A percentile compares a stretch with the other conserved stretches of the same genome.
phyloP scores from a whole-genome alignment of 2,888 invertebrate genomes.

The Pollenia amentaria region DNA sequence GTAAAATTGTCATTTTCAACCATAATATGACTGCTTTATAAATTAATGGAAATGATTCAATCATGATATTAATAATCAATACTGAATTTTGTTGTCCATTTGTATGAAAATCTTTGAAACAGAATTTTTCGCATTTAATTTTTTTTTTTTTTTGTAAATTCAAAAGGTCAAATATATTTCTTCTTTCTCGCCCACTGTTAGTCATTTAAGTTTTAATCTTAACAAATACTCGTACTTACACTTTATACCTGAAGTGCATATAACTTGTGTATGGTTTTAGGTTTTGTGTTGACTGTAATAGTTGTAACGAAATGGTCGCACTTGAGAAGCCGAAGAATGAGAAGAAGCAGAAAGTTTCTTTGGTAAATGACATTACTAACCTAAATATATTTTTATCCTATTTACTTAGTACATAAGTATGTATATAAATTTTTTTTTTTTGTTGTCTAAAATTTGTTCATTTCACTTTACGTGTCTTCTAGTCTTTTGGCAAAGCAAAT shows the following conservation, averaged over 20 bases:
- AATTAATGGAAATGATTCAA: too few species aligned
- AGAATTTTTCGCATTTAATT: too few species aligned
- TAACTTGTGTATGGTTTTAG: neutral
- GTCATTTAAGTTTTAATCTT: neutral
- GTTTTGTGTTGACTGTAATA: neutral
- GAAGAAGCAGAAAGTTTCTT: constrained; percentile 21
- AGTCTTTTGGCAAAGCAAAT: neutral
- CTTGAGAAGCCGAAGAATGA: too few species aligned
- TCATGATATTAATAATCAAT: too few species aligned
- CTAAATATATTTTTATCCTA: constrained; percentile 79
- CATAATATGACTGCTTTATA: too few species aligned
- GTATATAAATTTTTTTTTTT: neutral
- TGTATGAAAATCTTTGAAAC: too few species aligned
- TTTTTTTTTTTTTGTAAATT: too few species aligned
- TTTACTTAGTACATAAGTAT: constrained; percentile 45
- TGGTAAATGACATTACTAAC: constrained; percentile 82
- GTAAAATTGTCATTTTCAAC: too few species aligned
- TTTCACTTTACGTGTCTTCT: constrained; percentile 6
- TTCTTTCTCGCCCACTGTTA: constrained; percentile 21
- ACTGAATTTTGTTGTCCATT: too few species aligned
- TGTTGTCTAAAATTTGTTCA: neutral
- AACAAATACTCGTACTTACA: neutral
- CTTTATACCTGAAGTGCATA: constrained; percentile 12
- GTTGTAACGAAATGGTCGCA: neutral
- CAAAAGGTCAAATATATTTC: neutral